A percentile compares a stretch with the other conserved stretches of the same genome.
Evolutionary conservation across 2,797 vertebrate genomes (phyloP).

Genomic region (Melanotaenia pygmaea): DNA sequence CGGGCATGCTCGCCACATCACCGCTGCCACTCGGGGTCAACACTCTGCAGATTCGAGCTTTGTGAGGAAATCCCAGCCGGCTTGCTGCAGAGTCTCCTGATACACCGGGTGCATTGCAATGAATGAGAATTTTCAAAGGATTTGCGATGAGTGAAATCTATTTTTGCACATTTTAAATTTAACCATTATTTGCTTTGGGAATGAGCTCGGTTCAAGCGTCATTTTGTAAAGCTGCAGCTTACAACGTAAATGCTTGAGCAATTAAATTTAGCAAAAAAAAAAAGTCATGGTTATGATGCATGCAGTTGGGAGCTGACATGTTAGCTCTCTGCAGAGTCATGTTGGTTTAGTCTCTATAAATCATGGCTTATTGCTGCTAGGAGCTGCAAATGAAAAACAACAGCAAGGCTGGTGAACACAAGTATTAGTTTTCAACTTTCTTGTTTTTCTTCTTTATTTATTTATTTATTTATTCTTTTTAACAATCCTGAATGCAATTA

Average conservation of each 20-base stretch:
- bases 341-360: conserved; percentile 40
- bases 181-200: conserved; percentile 52
- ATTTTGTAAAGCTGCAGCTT: conserved; percentile 25
- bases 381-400: conserved; percentile 17
- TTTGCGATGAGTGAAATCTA: conserved; percentile 37
- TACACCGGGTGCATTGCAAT: conserved; percentile 2
- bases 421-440: conserved; percentile 8
- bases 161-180: conserved; percentile 47
- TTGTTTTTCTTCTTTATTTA: neutral
- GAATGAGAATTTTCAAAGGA: conserved; percentile 39
- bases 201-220: conserved; percentile 10
- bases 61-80: conserved; percentile 48
- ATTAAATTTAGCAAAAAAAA: conserved; percentile 46
- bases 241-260: conserved; percentile 39
- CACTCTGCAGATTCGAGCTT: neutral
- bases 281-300: conserved; percentile 40
- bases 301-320: conserved; percentile 42
- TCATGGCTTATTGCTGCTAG: conserved; percentile 26
- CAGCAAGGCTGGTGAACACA: conserved; percentile 14
- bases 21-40: conserved; percentile 37
- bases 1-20: conserved; percentile 20
- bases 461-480: neutral
- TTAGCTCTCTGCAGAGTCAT: conserved; percentile 43
- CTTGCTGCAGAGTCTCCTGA: conserved; percentile 11
- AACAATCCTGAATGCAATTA: conserved; percentile 15